Base-by-base conservation (phyloP, 2,888 invertebrate genomes). In the Polymixis lichenea region DNA sequence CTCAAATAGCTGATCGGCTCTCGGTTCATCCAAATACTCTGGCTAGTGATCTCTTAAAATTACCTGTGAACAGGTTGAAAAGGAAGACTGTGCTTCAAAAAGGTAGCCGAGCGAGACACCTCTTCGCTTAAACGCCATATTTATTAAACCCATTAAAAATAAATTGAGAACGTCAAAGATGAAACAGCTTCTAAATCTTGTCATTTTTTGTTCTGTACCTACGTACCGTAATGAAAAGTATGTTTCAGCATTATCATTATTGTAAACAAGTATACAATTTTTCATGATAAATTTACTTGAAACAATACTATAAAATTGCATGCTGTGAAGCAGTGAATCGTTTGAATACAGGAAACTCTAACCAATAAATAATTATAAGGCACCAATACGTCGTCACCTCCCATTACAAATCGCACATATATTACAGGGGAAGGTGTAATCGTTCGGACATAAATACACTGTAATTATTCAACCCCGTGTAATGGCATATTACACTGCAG, bases 391-490 rank as follows among this genome's bases (percentile, higher is more conserved):
- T 62, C 51, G 70, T 64, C 77, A 60, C 28, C 38, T 62, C 49
- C 58, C 43, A 77, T 70, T 72, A 62, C 46, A 77, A 77, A 75
- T 74, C 56, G 28, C 58, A 69, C 65, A 76, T 72, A 73, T n/a
- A 72, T 73, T 73, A 66, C 51, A 58, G 49, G 6, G 64, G 22
- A 75, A 82, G 72, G 82, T 77, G 64, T 86, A 72, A 84, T 82
- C 80, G 60, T 62, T 77, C 32, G 77, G 56, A 74, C 77, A 76
- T 85, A 83, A 87, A 87, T 76, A 78, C 75, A 74, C 65, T 72
- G 80, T 85, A 87, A 83, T 87, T 87, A 83, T 86, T 78, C 77
- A 83, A 72, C 75, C 73, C 73, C 66, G 53, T 87, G 65, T 80
- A 85, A 85, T 82, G 49, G 74, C 80, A 67, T 82, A 79, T 84